phyloP scores from a whole-genome alignment of 2,113 vertebrate species.

The Ibidorhyncha struthersii region DNA sequence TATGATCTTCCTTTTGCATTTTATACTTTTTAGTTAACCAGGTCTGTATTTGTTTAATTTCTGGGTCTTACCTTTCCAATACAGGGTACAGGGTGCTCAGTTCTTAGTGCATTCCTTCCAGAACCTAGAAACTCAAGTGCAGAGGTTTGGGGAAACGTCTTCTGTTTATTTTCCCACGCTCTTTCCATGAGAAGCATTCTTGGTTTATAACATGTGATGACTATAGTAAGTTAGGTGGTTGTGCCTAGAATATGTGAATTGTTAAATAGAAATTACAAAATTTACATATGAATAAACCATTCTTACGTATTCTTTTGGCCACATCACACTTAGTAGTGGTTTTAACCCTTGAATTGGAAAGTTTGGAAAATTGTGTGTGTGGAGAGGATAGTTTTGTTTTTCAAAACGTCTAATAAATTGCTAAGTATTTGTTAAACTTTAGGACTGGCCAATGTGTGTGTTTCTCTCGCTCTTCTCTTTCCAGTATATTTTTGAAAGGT shows the following conservation, averaged over 20 bases:
- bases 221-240: not conserved
- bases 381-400: not conserved
- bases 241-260: not conserved
- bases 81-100: not conserved
- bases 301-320: not conserved
- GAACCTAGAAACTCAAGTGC: not conserved
- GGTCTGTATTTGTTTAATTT: not conserved
- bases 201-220: not conserved
- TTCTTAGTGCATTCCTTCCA: not conserved
- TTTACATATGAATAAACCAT: not conserved
- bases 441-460: not conserved
- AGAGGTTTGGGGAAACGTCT: not conserved
- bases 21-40: not conserved
- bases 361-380: not conserved
- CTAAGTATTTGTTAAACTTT: not conserved
- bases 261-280: not conserved
- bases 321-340: not conserved
- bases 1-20: not conserved
- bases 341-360: not conserved
- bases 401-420: not conserved
- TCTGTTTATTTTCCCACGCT: not conserved
- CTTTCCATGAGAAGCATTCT: not conserved
- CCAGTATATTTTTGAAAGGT: not conserved
- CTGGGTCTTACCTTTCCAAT: not conserved
- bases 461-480: not conserved